phyloP scores from a whole-genome alignment of 2,113 vertebrate genomes.

The Zosterops japonicus region DNA sequence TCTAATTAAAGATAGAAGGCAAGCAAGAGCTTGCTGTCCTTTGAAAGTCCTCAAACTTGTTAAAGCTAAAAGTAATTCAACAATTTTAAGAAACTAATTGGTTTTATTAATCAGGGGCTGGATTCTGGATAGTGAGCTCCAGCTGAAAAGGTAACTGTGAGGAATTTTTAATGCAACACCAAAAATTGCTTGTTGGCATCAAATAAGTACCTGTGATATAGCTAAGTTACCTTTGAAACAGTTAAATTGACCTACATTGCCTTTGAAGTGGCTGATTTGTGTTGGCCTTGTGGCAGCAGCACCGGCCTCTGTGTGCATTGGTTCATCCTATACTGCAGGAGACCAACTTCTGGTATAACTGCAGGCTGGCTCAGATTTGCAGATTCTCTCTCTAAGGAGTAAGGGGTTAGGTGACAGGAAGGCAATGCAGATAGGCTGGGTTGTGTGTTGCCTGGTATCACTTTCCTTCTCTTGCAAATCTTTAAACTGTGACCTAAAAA shows the following conservation, averaged over 20 bases:
- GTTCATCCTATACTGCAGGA: background rate
- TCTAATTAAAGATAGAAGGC: constrained; percentile 36
- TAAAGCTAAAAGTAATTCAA: background rate
- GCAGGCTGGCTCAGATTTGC: background rate
- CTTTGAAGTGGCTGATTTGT: background rate
- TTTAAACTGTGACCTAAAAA: background rate
- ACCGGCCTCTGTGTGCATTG: background rate
- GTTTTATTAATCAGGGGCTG: background rate
- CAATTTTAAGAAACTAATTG: background rate
- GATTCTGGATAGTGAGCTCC: background rate
- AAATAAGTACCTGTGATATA: background rate
- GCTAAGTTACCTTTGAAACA: background rate
- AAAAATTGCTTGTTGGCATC: background rate
- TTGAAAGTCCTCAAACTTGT: constrained; percentile 14
- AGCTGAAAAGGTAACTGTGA: background rate
- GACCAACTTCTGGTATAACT: background rate
- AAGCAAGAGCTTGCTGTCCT: background rate
- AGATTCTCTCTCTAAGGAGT: background rate
- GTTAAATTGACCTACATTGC: background rate
- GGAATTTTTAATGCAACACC: background rate
- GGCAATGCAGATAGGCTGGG: background rate
- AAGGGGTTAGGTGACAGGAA: background rate
- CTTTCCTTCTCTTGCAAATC: background rate
- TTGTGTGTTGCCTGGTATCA: background rate
- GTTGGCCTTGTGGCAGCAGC: background rate